Evolutionary conservation across 2,113 vertebrate genomes (phyloP), one percentile per base, ranked within the genome.

Genomic region (Hirundichthys speculiger): DNA sequence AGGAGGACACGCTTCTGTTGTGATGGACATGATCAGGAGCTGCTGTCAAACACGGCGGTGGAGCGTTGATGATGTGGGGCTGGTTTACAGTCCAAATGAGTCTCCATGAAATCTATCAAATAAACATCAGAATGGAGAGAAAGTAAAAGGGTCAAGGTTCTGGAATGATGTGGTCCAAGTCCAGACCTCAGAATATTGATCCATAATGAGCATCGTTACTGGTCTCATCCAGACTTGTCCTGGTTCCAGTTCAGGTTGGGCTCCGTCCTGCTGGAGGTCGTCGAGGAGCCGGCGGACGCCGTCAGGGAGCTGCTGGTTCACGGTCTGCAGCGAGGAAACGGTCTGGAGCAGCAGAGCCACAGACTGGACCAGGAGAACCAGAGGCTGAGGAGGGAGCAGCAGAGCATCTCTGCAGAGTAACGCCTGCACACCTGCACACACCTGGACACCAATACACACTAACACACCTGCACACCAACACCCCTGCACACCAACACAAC

Each of bases 231-330:
- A 4, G 38, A 3, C 3, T 14, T 40, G 3, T 40, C 14, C 7
- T 16, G 40, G 39, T 15, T 45, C 45, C 87, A 99, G 97, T 97
- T 98, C 79, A 89, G 88, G 59, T 90, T 98, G 85, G 96, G 95
- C 39, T 94, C 92, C 24, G 86, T 94, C 42, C 73, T 66, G 18
- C 86, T 99, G 60, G 60, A 80, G 16, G 79, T 89, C 2, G 87
- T 94, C 69, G 59, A 69, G 0, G 86, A 77, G 43, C 90, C 96
- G 0, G 66, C 61, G 2, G 90, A 93, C 46, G 91, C 92, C 11
- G 84, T 97, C 48, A 93, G 84, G 73, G 89, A 93, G 6, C 75
- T 98, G 34, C 87, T 99, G 79, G 71, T 71, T 61, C 88, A 94
- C 77, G 93, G 92, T 43, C 86, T 98, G 83, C 91, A 94, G 72